Percentiles rank a stretch among this genome's conserved stretches.
Evolutionary conservation across 2,113 vertebrate genomes (phyloP).

Genomic region (Alouatta palliata): DNA sequence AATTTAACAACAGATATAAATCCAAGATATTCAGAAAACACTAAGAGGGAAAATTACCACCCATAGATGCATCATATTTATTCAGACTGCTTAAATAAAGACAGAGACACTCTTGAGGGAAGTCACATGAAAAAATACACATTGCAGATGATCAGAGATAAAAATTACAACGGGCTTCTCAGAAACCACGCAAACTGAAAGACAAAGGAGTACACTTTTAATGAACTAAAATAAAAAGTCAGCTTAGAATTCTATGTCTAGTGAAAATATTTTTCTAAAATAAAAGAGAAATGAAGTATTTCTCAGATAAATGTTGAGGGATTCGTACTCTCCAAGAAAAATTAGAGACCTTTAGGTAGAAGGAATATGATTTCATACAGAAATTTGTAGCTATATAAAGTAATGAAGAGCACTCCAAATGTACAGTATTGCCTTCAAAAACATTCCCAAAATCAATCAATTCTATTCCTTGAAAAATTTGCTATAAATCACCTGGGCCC

Average conservation of each 20-base stretch:
- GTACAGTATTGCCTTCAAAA: background rate
- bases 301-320: background rate
- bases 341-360: background rate
- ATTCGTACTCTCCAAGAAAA: background rate
- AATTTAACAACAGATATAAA: background rate
- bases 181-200: background rate
- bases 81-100: background rate
- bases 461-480: background rate
- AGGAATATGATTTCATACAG: background rate
- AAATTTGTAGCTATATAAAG: background rate
- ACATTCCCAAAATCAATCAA: background rate
- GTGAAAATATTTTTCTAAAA: background rate
- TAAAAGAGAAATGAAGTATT: background rate
- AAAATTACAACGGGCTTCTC: background rate
- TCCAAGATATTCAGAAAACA: background rate
- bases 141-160: background rate
- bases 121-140: background rate
- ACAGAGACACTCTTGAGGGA: background rate
- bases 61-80: background rate
- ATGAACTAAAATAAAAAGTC: background rate
- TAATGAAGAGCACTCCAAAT: background rate
- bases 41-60: background rate
- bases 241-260: background rate
- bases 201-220: background rate
- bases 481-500: background rate